Evolutionary conservation across 1,140 invertebrate species (phyloP).

Genomic region (Oncopodura yosiiana): DNA sequence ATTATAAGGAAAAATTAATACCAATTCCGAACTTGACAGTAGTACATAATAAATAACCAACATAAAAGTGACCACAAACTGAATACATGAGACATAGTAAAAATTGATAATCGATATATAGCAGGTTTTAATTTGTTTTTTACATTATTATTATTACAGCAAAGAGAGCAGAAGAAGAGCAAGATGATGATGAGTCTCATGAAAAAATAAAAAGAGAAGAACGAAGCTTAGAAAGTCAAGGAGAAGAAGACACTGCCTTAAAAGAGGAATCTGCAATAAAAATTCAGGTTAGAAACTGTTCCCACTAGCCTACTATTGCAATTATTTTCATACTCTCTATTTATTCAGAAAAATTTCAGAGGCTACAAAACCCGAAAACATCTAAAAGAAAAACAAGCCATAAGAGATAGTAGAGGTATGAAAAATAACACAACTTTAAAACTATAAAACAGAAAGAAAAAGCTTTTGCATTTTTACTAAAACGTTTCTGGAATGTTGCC

Average conservation of each 20-base stretch:
- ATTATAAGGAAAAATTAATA: too few relatives aligned
- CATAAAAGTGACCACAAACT: too few relatives aligned
- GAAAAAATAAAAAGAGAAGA: neutral
- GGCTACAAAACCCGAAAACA: slow-evolving; percentile 59
- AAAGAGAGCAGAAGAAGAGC: slow-evolving; percentile 3
- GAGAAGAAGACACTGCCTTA: neutral
- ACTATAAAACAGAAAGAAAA: neutral
- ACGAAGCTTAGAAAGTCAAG: neutral
- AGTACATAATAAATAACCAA: too few relatives aligned
- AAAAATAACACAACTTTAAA: neutral
- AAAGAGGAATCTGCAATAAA: slow-evolving; percentile 52
- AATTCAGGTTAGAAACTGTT: slow-evolving; percentile 62
- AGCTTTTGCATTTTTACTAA: neutral
- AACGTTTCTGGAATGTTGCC: neutral
- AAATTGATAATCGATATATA: too few relatives aligned
- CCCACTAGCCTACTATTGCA: too few relatives aligned
- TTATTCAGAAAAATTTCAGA: too few relatives aligned
- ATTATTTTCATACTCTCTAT: too few relatives aligned
- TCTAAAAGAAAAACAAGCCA: slow-evolving; percentile 36
- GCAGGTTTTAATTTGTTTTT: neutral
- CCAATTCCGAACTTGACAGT: too few relatives aligned
- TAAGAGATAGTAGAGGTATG: neutral
- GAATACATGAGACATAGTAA: too few relatives aligned
- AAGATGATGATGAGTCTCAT: too few relatives aligned
- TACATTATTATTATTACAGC: neutral